Evolutionary conservation across 2,797 vertebrate species (phyloP).

Genomic region (Salarias fasciatus): DNA sequence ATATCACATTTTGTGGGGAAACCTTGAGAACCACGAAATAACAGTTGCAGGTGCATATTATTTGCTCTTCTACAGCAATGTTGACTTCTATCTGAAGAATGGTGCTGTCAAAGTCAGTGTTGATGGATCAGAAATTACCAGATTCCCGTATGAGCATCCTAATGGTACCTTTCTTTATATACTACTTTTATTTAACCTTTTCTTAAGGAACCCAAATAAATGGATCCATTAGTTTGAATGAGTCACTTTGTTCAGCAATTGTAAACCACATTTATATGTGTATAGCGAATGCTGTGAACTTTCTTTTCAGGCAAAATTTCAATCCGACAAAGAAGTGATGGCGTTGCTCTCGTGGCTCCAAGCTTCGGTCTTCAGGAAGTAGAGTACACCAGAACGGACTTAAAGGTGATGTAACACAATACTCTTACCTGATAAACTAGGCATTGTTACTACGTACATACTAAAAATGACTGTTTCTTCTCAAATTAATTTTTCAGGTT

Average conservation of each 20-base stretch:
- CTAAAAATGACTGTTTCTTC: no score
- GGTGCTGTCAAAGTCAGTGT: conserved; percentile 71
- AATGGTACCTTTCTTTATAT: no score
- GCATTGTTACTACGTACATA: no score
- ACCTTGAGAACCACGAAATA: not conserved
- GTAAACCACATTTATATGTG: no score
- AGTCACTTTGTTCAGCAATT: no score
- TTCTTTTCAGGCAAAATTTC: conserved; percentile 65
- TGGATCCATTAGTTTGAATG: no score
- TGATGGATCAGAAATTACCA: conserved; percentile 74
- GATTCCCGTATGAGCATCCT: conserved; percentile 3
- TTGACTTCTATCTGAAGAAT: conserved; percentile 76
- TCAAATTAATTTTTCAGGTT: conserved; percentile 61
- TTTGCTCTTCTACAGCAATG: conserved; percentile 73
- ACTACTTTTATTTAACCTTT: no score
- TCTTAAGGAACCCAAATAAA: no score
- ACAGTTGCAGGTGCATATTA: not conserved
- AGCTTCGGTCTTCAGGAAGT: conserved; percentile 82
- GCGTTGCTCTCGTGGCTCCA: conserved; percentile 74
- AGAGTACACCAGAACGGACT: no score
- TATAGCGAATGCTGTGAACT: not conserved
- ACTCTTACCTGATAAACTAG: not conserved
- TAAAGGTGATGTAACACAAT: conserved; percentile 70
- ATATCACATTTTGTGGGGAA: no score
- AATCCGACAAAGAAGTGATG: conserved; percentile 65